Evolutionary conservation across 2,888 invertebrate genomes (phyloP).

Genomic region (Syrista parreyssii): DNA sequence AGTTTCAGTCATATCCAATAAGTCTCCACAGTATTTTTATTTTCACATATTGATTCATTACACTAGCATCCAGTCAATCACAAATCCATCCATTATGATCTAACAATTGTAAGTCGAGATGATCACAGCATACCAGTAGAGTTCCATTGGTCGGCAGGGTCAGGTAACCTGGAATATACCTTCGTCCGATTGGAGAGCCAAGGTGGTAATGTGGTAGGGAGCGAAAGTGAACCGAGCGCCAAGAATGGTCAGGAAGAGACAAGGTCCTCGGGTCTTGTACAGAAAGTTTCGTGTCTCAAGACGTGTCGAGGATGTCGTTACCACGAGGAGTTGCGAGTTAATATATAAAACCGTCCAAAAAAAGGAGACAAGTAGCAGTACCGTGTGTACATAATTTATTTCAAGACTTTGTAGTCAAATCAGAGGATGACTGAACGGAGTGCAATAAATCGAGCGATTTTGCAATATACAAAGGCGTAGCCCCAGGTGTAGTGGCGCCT

Average conservation of each 20-base stretch:
- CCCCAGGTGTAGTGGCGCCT: background rate
- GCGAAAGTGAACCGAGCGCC: constrained; percentile 64
- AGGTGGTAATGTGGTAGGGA: constrained; percentile 26
- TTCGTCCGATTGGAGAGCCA: constrained; percentile 30
- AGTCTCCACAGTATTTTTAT: background rate
- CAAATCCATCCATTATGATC: background rate
- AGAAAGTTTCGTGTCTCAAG: constrained; percentile 16
- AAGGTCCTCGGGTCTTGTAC: constrained; percentile 30
- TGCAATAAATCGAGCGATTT: background rate
- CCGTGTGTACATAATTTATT: background rate
- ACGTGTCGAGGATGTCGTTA: constrained; percentile 12
- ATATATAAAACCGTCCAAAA: background rate
- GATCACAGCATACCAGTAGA: background rate
- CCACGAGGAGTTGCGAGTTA: background rate
- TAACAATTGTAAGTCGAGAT: background rate
- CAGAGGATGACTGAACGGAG: background rate
- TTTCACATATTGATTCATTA: background rate
- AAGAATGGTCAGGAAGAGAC: constrained; percentile 63
- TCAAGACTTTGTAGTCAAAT: background rate
- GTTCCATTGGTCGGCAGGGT: constrained; percentile 9
- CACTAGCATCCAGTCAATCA: no score
- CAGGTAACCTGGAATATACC: constrained; percentile 11
- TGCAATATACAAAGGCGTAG: background rate
- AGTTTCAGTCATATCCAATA: background rate
- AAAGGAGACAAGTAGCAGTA: background rate